Evolutionary conservation across 2,888 invertebrate species (phyloP), one percentile per base, ranked within the genome.

Genomic region (Mesopsocus fuscifrons): DNA sequence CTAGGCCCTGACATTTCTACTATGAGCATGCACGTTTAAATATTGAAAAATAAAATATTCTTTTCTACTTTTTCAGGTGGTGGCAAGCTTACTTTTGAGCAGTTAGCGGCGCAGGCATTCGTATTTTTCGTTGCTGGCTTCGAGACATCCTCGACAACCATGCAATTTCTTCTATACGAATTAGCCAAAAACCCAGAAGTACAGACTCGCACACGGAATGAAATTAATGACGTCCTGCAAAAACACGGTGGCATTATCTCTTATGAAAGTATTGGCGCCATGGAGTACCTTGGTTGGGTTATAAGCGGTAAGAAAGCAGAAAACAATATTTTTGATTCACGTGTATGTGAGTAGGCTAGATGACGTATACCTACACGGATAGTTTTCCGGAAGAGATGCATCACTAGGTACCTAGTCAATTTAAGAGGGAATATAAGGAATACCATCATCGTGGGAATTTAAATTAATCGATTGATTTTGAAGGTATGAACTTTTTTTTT

Each of bases 61-160:
- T 5, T 38, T 38, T 38, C 11, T n/a, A n/a, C n/a, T n/a, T n/a
- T n/a, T n/a, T n/a, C n/a, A n/a, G n/a, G n/a, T n/a, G n/a, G n/a
- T n/a, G 20, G 20, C 6, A 38, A 38, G 20, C 20, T 38, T 20
- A 38, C 38, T 13, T 38, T 38, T 21, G 38, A 38, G 21, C 18
- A 38, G 20, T 16, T 20, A 6, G 38, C 38, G 21, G 38, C 38
- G 17, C 38, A 38, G 11, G 38, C 38, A 5, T 38, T 38, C 20
- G 8, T 38, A 5, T 38, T 38, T 17, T 38, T 38, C 38, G 16
- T 38, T 6, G 38, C 38, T 18, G 38, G 38, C 5, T 38, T 38
- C 38, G 38, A 38, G 18, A 38, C 38, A 17, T 38, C 38, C 13
- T 38, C 38, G 5, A 38, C 38, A 3, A 38, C 38, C 38, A 38